Percentiles rank a stretch among this genome's conserved stretches.
phyloP scores from a whole-genome alignment of 2,797 vertebrate species.

The Melanotaenia maccullochi region DNA sequence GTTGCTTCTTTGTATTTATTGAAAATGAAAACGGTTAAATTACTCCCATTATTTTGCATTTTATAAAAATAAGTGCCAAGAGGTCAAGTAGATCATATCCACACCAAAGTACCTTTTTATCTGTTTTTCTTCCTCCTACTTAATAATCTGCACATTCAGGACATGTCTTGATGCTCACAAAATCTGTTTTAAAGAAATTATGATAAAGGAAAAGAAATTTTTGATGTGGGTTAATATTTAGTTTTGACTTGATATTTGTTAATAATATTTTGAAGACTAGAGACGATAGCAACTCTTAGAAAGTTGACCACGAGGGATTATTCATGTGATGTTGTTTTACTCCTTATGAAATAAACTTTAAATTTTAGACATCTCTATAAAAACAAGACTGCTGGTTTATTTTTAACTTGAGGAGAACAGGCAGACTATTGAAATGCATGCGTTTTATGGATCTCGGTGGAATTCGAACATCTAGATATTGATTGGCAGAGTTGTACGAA shows the following conservation, averaged over 20 bases:
- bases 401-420: not conserved
- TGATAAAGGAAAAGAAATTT: constrained; percentile 10
- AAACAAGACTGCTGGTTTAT: constrained; percentile 10
- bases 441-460: constrained; percentile 1
- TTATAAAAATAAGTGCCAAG: constrained; percentile 46
- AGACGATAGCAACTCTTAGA: not conserved
- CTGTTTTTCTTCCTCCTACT: constrained; percentile 19
- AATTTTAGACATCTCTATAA: constrained; percentile 16
- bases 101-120: constrained; percentile 39
- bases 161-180: constrained; percentile 5
- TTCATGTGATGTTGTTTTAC: constrained; percentile 13
- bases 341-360: constrained; percentile 32
- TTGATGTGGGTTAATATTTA: constrained; percentile 13
- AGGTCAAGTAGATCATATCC: constrained; percentile 20
- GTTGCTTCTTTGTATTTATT: constrained; percentile 74
- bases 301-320: not conserved
- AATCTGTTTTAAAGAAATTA: constrained; percentile 9
- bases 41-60: constrained; percentile 11
- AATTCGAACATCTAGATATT: constrained; percentile 16
- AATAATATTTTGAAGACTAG: not conserved
- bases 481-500: constrained; percentile 1
- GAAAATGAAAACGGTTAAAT: constrained; percentile 42
- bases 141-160: constrained; percentile 23
- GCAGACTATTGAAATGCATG: not conserved
- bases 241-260: constrained; percentile 12